Base-by-base conservation (phyloP, 2,113 vertebrate species). In the Cynoglossus semilaevis region DNA sequence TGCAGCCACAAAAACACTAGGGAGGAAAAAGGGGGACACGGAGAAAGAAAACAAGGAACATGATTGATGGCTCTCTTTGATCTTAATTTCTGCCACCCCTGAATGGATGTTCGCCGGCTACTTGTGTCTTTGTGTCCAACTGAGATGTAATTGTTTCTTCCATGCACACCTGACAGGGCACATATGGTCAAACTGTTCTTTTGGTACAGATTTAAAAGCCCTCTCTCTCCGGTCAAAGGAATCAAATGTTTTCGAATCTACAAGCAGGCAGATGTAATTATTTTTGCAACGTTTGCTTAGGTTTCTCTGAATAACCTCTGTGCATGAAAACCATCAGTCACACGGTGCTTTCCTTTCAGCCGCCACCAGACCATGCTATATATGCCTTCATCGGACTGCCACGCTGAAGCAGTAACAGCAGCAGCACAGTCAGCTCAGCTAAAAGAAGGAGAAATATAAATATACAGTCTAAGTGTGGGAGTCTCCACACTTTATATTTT, bases 31-130 rank as follows among this genome's bases (percentile, higher is more conserved):
- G 83, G 40, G 63, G 63, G 63, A 78, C 44, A 34, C 56, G 71
- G 74, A 76, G 15, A 79, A 82, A 75, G 57, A 78, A 82, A 87
- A 83, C 67, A 76, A 79, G 65, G 40, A 53, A 43, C 70, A 54
- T 85, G 88, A 88, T 85, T 81, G 83, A 90, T 89, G 84, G 77
- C 56, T 71, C 36, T 57, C 78, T 89, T 87, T 88, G 61, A 88
- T 87, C 83, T 83, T 83, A 84, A 88, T 88, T 84, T 87, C 74
- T 89, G 70, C 81, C 82, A 83, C 73, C 79, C 71, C 61, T 74
- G 53, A 79, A 81, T 51, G 72, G 75, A 85, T 81, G 87, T 87
- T 86, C 85, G 84, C 84, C 9, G 77, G 58, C 75, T 85, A 76
- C 81, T 85, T 88, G 74, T 43, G 59, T 60, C 80, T 77, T 78